Conservation (phyloP, 2,113 vertebrate genomes). For the Oreochromis spilurus region DNA sequence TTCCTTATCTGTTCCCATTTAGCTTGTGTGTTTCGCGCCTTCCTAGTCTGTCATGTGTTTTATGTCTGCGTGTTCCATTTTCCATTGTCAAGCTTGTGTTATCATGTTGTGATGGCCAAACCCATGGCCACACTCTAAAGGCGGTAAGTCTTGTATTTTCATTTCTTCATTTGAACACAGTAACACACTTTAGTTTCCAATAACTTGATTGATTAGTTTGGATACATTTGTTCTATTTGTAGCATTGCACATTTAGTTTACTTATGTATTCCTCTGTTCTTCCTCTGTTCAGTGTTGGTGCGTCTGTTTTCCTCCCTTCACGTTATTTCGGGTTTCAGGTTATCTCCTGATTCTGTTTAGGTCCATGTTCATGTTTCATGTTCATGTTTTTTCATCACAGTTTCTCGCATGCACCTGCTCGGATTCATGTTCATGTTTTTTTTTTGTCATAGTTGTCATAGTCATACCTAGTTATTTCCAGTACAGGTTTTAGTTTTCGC, state of each 20-base stretch:
- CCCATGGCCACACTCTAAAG: neutral
- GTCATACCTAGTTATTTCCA: no score
- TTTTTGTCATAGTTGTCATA: no score
- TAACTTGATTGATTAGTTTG: neutral
- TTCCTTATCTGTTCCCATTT: fast-evolving
- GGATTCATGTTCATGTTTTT: no score
- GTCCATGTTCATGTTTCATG: no score
- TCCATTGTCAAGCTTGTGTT: neutral
- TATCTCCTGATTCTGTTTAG: no score
- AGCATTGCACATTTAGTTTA: neutral
- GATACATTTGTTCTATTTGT: fast-evolving
- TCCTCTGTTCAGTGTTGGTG: neutral
- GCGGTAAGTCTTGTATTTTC: neutral
- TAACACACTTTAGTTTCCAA: neutral
- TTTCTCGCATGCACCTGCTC: fast-evolving
- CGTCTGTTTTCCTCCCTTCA: no score
- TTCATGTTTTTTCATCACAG: no score
- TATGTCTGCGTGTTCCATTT: neutral
- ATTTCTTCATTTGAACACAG: neutral
- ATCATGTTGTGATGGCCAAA: neutral
- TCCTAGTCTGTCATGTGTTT: neutral
- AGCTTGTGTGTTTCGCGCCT: fast-evolving
- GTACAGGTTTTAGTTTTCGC: no score
- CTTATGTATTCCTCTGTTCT: neutral
- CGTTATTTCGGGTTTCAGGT: no score